Conservation (phyloP, 2,113 vertebrate species). For the Ancistrus triradiatus region DNA sequence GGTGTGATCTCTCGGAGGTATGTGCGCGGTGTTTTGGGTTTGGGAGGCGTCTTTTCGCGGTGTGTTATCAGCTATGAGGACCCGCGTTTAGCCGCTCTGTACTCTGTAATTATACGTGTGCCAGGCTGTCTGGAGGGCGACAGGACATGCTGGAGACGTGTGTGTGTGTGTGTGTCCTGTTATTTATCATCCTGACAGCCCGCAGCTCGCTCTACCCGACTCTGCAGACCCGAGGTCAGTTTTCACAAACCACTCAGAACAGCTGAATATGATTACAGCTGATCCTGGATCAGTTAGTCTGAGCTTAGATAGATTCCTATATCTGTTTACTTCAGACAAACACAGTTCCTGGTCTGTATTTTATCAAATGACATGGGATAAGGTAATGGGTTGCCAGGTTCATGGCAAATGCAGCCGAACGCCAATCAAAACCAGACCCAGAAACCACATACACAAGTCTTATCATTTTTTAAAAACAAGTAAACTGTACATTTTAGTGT, state of each 20-base stretch:
- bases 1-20: background rate
- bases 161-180: conserved; percentile 1
- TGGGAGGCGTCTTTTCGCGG: conserved; percentile 1
- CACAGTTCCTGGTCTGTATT: background rate
- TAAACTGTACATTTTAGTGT: no score
- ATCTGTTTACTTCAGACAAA: background rate
- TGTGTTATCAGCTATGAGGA: conserved; percentile 27
- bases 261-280: background rate
- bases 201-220: conserved; percentile 11
- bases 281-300: conserved; percentile 7
- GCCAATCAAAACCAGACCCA: no score
- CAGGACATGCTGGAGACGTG: no score
- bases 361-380: background rate
- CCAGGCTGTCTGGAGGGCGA: conserved; percentile 35
- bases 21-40: background rate
- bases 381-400: no score
- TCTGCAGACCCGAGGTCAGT: background rate
- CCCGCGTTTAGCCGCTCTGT: no score
- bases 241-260: no score
- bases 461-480: no score
- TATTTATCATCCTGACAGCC: conserved; percentile 32
- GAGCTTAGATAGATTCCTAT: background rate
- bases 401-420: no score
- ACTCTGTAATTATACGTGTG: conserved; percentile 47
- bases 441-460: no score